phyloP scores from a whole-genome alignment of 2,888 invertebrate species.

The Dexiosoma caninum region DNA sequence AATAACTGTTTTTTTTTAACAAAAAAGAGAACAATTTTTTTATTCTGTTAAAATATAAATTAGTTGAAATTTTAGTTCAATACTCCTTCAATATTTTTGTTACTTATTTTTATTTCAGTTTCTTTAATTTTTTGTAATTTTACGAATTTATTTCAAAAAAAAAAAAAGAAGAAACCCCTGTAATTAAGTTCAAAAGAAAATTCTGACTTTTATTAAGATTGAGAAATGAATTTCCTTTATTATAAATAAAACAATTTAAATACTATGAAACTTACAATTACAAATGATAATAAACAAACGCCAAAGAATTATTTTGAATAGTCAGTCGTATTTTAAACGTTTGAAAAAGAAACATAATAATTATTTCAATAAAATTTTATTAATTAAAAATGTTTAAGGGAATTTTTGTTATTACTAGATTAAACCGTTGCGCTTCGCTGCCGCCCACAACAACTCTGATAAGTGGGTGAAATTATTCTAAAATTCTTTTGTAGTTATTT shows the following conservation, averaged over 20 bases:
- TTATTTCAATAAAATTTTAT: not conserved
- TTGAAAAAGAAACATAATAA: not conserved
- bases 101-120: conserved; percentile 28
- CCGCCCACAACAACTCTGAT: too few relatives aligned
- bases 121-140: conserved; percentile 8
- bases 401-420: too few relatives aligned
- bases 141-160: not conserved
- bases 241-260: not conserved
- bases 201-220: conserved; percentile 31
- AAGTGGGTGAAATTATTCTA: too few relatives aligned
- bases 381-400: too few relatives aligned
- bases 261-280: not conserved
- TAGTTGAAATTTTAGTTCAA: conserved; percentile 59
- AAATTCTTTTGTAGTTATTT: too few relatives aligned
- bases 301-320: conserved; percentile 57
- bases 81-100: conserved; percentile 19
- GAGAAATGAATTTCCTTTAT: conserved; percentile 16
- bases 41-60: conserved; percentile 8
- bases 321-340: not conserved
- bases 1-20: not conserved
- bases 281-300: conserved; percentile 37
- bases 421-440: too few relatives aligned
- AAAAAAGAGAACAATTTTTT: not conserved
- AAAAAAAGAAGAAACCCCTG: not conserved
- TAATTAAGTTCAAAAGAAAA: too few relatives aligned